Evolutionary conservation across 2,888 invertebrate species (phyloP), one percentile per base, ranked within the genome.

Genomic region (Hirudinaria manillensis): DNA sequence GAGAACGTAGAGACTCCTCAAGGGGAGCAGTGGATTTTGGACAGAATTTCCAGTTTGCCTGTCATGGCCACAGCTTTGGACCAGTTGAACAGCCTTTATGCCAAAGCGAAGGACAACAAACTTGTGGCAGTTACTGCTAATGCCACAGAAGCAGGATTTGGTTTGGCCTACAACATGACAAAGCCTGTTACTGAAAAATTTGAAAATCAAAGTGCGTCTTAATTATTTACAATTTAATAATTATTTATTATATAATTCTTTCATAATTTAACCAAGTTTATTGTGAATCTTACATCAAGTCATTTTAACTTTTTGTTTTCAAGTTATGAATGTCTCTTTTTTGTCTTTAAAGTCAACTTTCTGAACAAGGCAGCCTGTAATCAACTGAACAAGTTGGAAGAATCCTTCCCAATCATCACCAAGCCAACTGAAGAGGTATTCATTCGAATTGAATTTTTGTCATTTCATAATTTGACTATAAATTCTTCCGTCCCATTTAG

Each of bases 361-460:
- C 53, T 76, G 72, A 76, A 76, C 65, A 32, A 77, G 38, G 88
- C 93, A 78, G 89, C 94, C 77, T 93, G 93, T 86, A 90, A 89
- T 83, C 92, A 93, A 76, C 88, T 94, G 78, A 93, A 93, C 80
- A 89, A 91, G 56, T 90, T 94, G n/a, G 93, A 94, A 84, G 89
- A 91, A 81, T 89, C 89, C 77, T 90, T 93, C 70, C 94, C 94
- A 0, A 89, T 91, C 0, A 91, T 94, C 77, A 90, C 91, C 83
- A 87, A 93, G 79, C 92, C 93, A 6, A 93, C 94, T 13, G 90
- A 93, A 87, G 89, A 91, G 88, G 93, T 93, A 45, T 6, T 45
- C 45, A 16, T 16, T 45, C 3, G 45, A 2, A 16, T 45, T 10
- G 16, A 16, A 45, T 45, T 45, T 10, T 36, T 34, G n/a, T 61